Evolutionary conservation across 2,797 vertebrate genomes (phyloP), one percentile per base, ranked within the genome.

Genomic region (Phaenicophaeus curvirostris): DNA sequence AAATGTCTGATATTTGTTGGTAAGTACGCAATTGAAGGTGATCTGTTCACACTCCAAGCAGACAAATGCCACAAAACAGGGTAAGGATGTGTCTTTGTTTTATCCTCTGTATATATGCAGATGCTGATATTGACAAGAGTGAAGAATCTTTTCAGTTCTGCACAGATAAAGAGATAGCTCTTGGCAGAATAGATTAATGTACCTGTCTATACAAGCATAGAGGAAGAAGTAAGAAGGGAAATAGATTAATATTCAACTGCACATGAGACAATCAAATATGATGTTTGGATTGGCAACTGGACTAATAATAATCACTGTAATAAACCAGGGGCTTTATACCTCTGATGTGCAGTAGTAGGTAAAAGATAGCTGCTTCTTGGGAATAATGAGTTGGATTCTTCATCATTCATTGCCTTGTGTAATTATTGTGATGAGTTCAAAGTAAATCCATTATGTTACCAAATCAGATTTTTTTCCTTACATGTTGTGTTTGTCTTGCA

Each of bases 151-250:
- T 87, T 94, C 68, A 76, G 62, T 81, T 96, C 53, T 90, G 80
- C 67, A 88, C 59, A 95, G 91, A 94, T 76, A 86, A 87, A 96
- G 87, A 93, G 74, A 93, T 90, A 15, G 21, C 37, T 91, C 24
- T 77, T 89, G 91, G 90, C 90, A 80, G 33, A 48, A 80, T 9
- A 69, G 55, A 76, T 53, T 35, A 72, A 87, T 77, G 77, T 83
- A 96, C 90, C 90, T 97, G 96, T 88, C 85, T 66, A 37, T 65
- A 78, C 67, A 57, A 91, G 79, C 61, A 53, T 4, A 51, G 72
- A 93, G 21, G 65, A 69, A 83, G 89, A 97, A 94, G 25, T 35
- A 85, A 90, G 89, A 91, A 94, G 77, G 83, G 31, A 95, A 96
- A 74, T 35, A 86, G 69, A 94, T 96, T 89, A 90, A 62, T 50